A percentile compares a stretch with the other conserved stretches of the same genome.
phyloP scores from a whole-genome alignment of 2,113 vertebrate genomes.

The Corythornis madagascariensis region DNA sequence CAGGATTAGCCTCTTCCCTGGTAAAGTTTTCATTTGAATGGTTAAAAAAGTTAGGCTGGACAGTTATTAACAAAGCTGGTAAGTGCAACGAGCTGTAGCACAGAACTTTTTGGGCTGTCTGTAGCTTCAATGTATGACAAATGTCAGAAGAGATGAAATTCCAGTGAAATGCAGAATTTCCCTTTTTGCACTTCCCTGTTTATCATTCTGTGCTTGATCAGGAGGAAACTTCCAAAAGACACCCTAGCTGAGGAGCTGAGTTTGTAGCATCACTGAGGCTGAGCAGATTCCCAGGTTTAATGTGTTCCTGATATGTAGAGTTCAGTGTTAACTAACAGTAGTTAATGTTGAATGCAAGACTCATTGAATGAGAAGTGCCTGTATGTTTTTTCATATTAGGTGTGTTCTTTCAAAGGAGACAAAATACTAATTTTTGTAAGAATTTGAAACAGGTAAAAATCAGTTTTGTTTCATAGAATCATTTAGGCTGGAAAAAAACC shows the following conservation, averaged over 20 bases:
- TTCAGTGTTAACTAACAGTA: neutral
- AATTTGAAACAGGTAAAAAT: neutral
- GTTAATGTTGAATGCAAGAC: neutral
- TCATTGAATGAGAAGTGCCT: neutral
- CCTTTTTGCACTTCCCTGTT: neutral
- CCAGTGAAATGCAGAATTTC: neutral
- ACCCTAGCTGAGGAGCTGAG: rapidly evolving
- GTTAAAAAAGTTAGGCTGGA: neutral
- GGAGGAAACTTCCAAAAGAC: neutral
- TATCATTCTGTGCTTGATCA: neutral
- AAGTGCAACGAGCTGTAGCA: neutral
- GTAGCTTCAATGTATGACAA: neutral
- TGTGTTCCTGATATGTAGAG: neutral
- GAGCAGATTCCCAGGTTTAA: neutral
- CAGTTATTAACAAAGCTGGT: neutral
- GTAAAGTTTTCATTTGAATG: neutral
- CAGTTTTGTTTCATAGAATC: neutral
- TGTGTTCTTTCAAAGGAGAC: neutral
- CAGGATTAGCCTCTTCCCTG: neutral
- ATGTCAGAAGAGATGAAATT: neutral
- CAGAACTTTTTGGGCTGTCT: rapidly evolving
- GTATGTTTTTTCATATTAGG: neutral
- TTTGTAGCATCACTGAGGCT: neutral
- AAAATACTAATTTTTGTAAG: neutral
- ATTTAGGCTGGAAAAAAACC: no score